Evolutionary conservation across 2,797 vertebrate genomes (phyloP), one percentile per base, ranked within the genome.

Genomic region (Danio tinwini): DNA sequence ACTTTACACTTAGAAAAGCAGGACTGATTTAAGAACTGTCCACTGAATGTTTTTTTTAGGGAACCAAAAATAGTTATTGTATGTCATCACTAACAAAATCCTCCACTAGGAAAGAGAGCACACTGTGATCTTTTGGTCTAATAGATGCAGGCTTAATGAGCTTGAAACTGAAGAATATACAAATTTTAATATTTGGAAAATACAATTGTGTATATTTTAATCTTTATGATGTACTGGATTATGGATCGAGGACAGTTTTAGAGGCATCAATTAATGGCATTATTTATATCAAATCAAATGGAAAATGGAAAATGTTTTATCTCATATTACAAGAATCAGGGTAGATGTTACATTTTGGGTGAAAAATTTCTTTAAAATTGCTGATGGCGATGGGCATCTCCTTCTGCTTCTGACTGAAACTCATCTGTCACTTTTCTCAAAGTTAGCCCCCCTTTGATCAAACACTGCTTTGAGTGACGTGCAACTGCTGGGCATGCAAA

Each of bases 391-490:
- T 68, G 65, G 81, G 77, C 75, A 21, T 44, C 74, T 63, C 64
- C 78, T 53, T 58, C 72, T 63, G 72, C 56, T 55, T 12, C 62
- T 68, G 45, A 85, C 74, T 88, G 83, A 89, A 89, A 85, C 74
- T 16, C 78, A 82, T 87, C 88, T 82, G 87, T 87, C 88, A 86
- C 86, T 58, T 63, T 84, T 72, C 59, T 83, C 83, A 81, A 73
- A 81, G 64, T 80, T 81, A 85, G 81, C 76, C 84, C 72, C 63
- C 14, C 78, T 88, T 89, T 90, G 82, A 90, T 91, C 81, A 85
- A 87, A 78, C 81, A 74, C 83, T 78, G 82, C 52, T 45, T 73
- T 84, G 85, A 82, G 87, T 85, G 81, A 81, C 70, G 77, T 82
- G 17, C 49, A 74, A 83, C 73, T 71, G 81, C 78, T 69, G 70